phyloP scores from a whole-genome alignment of 2,113 vertebrate genomes.

The Phoenicopterus ruber region DNA sequence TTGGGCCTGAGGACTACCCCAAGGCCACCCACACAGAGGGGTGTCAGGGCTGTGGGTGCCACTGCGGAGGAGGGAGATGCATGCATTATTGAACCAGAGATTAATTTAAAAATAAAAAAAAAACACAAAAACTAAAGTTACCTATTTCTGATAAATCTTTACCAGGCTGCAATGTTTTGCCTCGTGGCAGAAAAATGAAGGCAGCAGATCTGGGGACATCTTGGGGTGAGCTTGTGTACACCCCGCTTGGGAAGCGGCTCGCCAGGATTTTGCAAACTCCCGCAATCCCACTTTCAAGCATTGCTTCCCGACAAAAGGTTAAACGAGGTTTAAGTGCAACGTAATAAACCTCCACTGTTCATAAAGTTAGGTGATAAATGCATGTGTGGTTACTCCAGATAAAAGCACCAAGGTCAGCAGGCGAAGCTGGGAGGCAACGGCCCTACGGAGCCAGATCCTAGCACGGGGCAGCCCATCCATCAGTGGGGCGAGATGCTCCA shows the following conservation, averaged over 20 bases:
- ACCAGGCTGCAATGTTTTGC: background rate
- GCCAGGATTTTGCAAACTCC: background rate
- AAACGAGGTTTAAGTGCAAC: slow-evolving; percentile 73
- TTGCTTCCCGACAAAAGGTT: slow-evolving; percentile 71
- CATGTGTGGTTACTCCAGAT: slow-evolving; percentile 61
- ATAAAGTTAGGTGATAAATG: slow-evolving; percentile 75
- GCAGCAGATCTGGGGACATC: background rate
- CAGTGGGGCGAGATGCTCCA: background rate
- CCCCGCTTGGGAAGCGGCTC: background rate
- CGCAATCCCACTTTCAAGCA: slow-evolving; percentile 55
- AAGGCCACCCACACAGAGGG: background rate
- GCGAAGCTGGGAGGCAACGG: slow-evolving; percentile 32
- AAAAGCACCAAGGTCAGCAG: slow-evolving; percentile 66
- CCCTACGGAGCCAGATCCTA: background rate
- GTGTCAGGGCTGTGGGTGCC: rapidly evolving
- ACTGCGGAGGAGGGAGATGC: background rate
- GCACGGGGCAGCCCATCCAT: slow-evolving; percentile 18
- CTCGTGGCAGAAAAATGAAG: background rate
- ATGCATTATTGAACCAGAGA: background rate
- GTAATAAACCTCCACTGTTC: slow-evolving; percentile 78
- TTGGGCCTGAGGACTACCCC: slow-evolving; percentile 16
- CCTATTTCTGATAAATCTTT: background rate
- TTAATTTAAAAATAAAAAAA: background rate
- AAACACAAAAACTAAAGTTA: background rate
- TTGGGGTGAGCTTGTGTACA: background rate